phyloP scores from a whole-genome alignment of 92 coral and sea anemone genomes.

The Desmophyllum pertusum region DNA sequence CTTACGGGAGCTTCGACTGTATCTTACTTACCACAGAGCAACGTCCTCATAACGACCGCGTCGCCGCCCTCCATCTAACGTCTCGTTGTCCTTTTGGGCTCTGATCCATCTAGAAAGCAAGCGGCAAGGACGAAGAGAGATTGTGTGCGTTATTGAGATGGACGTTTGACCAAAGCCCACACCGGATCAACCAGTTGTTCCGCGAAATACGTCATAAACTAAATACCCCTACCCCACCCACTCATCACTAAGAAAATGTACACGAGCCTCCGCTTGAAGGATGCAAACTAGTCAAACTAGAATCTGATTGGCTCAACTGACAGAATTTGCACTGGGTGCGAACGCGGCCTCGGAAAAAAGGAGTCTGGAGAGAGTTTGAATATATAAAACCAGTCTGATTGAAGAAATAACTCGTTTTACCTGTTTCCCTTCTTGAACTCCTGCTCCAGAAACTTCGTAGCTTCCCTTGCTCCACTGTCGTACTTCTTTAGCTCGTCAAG shows the following conservation, averaged over 20 bases:
- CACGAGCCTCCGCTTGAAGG: neutral
- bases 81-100: slow-evolving; percentile 93
- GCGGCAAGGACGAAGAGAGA: neutral
- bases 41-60: slow-evolving; percentile 96
- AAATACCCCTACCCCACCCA: neutral
- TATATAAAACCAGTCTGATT: neutral
- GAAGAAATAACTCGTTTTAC: slow-evolving; percentile 32
- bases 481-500: slow-evolving; percentile 95
- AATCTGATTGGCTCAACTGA: neutral
- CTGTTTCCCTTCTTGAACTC: slow-evolving; percentile 96
- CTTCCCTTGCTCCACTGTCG: slow-evolving; percentile 97
- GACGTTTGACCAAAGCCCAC: neutral
- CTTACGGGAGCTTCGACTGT: too few species aligned
- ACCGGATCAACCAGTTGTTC: neutral
- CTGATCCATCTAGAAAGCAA: slow-evolving; percentile 80
- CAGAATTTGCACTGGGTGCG: neutral
- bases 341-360: neutral
- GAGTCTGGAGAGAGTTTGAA: neutral
- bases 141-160: neutral
- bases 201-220: neutral
- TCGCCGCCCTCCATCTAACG: slow-evolving; percentile 64
- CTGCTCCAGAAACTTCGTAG: slow-evolving; percentile 89
- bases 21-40: slow-evolving; percentile 84
- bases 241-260: neutral
- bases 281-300: too few species aligned